phyloP scores from a whole-genome alignment of 2,888 invertebrate species.

The Tachina lurida region DNA sequence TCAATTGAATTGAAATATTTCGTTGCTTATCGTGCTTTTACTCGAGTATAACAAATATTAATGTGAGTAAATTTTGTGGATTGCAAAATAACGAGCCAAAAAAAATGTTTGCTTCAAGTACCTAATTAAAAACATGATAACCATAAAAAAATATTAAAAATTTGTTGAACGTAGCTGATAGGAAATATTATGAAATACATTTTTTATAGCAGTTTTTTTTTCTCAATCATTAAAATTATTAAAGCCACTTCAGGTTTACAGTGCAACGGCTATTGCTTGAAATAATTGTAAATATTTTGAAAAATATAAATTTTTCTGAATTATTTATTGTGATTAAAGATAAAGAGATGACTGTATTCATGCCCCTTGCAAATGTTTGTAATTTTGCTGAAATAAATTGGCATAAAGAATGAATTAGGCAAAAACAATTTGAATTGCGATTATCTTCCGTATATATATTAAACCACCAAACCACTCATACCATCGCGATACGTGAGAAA shows the following conservation, averaged over 20 bases:
- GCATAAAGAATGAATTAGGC: too few relatives aligned
- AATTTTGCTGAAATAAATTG: too few relatives aligned
- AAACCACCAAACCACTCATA: too few relatives aligned
- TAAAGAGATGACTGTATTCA: too few relatives aligned
- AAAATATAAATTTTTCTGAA: too few relatives aligned
- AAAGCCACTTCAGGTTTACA: neutral
- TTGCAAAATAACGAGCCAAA: constrained; percentile 29
- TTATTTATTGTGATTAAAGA: too few relatives aligned
- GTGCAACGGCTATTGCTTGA: too few relatives aligned
- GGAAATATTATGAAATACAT: neutral
- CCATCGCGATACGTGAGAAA: too few relatives aligned
- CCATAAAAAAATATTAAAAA: constrained; percentile 37
- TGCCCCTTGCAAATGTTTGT: too few relatives aligned
- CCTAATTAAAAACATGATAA: constrained; percentile 53
- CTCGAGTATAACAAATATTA: constrained; percentile 28
- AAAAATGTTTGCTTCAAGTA: constrained; percentile 38
- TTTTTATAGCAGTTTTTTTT: neutral
- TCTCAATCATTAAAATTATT: neutral
- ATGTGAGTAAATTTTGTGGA: constrained; percentile 36
- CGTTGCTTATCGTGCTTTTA: constrained; percentile 8
- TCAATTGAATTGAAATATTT: constrained; percentile 5
- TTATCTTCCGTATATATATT: too few relatives aligned
- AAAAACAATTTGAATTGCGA: too few relatives aligned
- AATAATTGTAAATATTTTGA: too few relatives aligned
- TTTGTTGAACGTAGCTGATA: neutral